Evolutionary conservation across 2,888 invertebrate species (phyloP).

Genomic region (Rhaphigaster nebulosa): DNA sequence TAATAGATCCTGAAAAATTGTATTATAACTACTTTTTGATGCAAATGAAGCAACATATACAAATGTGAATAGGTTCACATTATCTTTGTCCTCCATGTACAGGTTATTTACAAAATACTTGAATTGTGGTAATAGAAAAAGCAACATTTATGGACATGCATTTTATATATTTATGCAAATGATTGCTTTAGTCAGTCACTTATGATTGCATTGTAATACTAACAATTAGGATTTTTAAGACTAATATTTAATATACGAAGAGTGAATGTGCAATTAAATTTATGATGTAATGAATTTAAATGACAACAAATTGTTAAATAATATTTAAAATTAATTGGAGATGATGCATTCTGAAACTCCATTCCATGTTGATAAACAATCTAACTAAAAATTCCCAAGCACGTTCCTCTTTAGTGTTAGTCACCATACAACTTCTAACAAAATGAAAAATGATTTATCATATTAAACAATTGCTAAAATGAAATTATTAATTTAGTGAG

Average conservation of each 20-base stretch:
- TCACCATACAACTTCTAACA: background rate
- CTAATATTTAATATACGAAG: background rate
- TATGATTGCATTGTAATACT: background rate
- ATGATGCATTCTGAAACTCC: background rate
- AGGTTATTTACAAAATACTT: background rate
- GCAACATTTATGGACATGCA: background rate
- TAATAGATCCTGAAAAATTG: too few relatives aligned
- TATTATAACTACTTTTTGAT: background rate
- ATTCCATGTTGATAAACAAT: slow-evolving; percentile 15
- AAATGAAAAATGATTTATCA: background rate
- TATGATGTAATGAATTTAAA: background rate
- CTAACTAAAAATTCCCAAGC: slow-evolving; percentile 1
- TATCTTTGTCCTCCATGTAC: background rate
- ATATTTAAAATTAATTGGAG: background rate
- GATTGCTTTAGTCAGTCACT: background rate
- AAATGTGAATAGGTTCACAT: background rate
- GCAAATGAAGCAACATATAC: background rate
- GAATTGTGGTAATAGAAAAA: background rate
- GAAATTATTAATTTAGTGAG: background rate
- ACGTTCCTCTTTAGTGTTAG: slow-evolving; percentile 2
- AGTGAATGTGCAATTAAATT: background rate
- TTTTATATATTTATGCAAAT: background rate
- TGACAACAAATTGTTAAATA: background rate
- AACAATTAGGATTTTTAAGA: background rate
- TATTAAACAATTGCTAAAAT: background rate